These are phyloP conservation scores for Aphis craccivora DNA, from an alignment of 1,140 invertebrate genomes.

Conservation along the genomic window DNA sequence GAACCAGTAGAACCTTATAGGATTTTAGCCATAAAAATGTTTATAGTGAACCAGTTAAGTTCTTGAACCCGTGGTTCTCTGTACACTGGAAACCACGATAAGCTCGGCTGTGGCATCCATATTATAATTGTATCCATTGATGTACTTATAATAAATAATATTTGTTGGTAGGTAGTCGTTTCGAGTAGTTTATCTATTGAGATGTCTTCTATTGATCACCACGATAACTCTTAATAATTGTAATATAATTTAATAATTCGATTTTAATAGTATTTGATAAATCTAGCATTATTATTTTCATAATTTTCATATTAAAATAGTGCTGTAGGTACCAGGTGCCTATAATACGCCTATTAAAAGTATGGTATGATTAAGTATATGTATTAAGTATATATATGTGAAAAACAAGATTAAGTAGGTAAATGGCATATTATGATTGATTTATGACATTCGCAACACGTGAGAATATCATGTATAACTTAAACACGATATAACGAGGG, in stretches of 20 bases:
- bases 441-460: neutral
- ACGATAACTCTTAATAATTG: neutral
- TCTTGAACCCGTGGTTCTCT: too few species aligned
- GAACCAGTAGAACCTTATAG: too few species aligned
- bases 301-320: neutral
- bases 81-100: too few species aligned
- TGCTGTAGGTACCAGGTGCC: neutral
- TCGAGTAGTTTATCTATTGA: neutral
- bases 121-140: too few species aligned
- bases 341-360: neutral
- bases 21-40: too few species aligned
- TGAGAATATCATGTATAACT: neutral
- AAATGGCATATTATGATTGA: neutral
- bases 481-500: neutral
- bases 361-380: neutral
- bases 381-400: too few species aligned
- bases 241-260: neutral
- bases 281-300: conserved; percentile 6
- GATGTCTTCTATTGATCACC: neutral
- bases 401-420: neutral
- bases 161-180: too few species aligned
- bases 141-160: too few species aligned
- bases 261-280: neutral
- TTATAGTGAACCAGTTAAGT: too few species aligned
- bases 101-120: too few species aligned